Percentiles rank a stretch among this genome's conserved stretches.
Evolutionary conservation across 2,888 invertebrate species (phyloP).

Genomic region (Drosophila monieri): DNA sequence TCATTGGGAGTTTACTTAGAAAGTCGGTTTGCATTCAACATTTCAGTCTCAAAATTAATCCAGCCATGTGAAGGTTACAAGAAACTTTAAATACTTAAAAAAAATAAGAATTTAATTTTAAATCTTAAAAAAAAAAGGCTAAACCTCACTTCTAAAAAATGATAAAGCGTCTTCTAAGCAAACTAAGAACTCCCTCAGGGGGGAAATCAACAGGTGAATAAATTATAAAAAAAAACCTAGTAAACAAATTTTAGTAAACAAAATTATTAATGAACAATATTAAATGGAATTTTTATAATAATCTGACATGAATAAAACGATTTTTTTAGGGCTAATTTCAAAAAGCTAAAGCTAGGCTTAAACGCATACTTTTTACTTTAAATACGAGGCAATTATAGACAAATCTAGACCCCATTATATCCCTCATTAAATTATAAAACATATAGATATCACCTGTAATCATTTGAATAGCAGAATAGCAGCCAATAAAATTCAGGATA

Average conservation of each 20-base stretch:
- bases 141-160: slow-evolving; percentile 33
- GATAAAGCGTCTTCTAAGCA: slow-evolving; percentile 47
- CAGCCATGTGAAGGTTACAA: slow-evolving; percentile 50
- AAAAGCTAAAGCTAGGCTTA: too few relatives aligned
- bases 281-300: background rate
- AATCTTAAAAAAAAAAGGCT: background rate
- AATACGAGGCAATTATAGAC: background rate
- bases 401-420: background rate
- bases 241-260: background rate
- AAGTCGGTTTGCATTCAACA: background rate
- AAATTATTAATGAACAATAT: background rate
- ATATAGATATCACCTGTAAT: background rate
- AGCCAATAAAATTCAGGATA: background rate
- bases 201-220: slow-evolving; percentile 22
- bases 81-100: background rate
- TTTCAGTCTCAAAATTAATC: slow-evolving; percentile 38
- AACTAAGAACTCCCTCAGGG: slow-evolving; percentile 30
- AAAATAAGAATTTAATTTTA: background rate
- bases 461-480: background rate
- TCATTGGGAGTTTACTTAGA: slow-evolving; percentile 26
- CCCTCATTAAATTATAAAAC: background rate
- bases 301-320: too few relatives aligned
- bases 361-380: background rate
- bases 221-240: background rate
- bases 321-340: too few relatives aligned